A percentile compares a stretch with the other conserved stretches of the same genome.
These are phyloP conservation scores for Crotophaga sulcirostris DNA, from an alignment of 2,113 vertebrate species.

Conservation along the genomic window DNA sequence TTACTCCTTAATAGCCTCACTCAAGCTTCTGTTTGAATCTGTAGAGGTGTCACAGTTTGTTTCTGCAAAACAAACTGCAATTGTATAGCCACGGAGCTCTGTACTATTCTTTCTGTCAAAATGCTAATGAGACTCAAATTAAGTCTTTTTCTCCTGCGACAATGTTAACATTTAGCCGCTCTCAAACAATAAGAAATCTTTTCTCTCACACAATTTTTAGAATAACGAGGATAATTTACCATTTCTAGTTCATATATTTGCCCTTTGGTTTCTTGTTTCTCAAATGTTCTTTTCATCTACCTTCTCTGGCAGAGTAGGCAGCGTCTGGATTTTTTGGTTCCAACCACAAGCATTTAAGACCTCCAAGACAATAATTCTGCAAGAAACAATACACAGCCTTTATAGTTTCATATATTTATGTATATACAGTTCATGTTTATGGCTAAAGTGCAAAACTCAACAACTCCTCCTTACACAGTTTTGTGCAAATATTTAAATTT, in stretches of 20 bases:
- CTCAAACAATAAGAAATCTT: background rate
- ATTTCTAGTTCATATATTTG: background rate
- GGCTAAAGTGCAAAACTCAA: background rate
- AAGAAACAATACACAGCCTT: background rate
- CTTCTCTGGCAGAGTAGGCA: background rate
- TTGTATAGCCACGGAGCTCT: background rate
- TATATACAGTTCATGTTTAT: background rate
- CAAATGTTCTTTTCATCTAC: background rate
- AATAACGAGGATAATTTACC: background rate
- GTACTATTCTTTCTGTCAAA: background rate
- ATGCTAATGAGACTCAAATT: background rate
- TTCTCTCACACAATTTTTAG: background rate
- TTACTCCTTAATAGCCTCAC: background rate
- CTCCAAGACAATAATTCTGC: background rate
- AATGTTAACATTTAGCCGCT: background rate
- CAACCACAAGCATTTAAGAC: background rate
- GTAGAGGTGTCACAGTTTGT: fast-evolving
- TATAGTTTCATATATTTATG: background rate
- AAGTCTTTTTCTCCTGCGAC: background rate
- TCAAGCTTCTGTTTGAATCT: background rate
- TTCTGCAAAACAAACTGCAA: background rate
- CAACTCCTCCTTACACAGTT: background rate
- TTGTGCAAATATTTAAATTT: background rate
- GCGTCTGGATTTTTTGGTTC: background rate
- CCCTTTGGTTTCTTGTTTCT: background rate